Base-by-base conservation (phyloP, 2,797 vertebrate species). In the Dromococcyx pavoninus region DNA sequence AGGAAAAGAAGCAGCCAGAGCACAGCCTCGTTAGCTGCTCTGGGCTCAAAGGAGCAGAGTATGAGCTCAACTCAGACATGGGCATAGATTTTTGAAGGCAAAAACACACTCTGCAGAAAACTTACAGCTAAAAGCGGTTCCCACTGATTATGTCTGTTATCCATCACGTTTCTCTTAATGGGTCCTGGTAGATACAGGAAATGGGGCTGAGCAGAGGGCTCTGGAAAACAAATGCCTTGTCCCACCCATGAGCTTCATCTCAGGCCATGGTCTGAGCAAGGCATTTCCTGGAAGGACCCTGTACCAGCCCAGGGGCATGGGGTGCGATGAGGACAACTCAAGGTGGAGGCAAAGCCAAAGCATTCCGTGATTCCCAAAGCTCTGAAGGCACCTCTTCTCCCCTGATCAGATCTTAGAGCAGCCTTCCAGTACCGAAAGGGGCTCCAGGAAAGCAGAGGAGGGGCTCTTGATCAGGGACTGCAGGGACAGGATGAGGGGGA, bases 251-350 rank as follows among this genome's bases (percentile, higher is more conserved):
- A 60, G 28, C 11, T 39, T 33, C 25, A 8, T 23, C 72, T 44
- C 1, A 5, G 37, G 33, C 44, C 5, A 0, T 24, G 37, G 33
- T 10, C 18, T 7, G 13, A 70, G n/a, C 1, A 13, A 23, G 51
- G 17, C 2, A 1, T 5, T 44, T 32, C 37, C 9, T 3, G 57
- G 48, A n/a, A 13, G 48, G 39, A 41, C 39, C 39, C 10, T 41
- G 39, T 41, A 41, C 39, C 10, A 41, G 14, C 39, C 39, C 39
- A 41, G 39, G 39, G 39, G 14, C 39, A 41, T 14, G 14, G 39
- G 39, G 39, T 14, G 41, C 39, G 41, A 41, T 14, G 39, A 41
- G 39, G 39, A n/a, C n/a, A n/a, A n/a, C n/a, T n/a, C n/a, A n/a
- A n/a, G 15, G 15, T 71, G 39, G n/a, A n/a, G n/a, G n/a, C n/a